Conservation (phyloP, 2,888 invertebrate genomes). For the Andrena marginata region DNA sequence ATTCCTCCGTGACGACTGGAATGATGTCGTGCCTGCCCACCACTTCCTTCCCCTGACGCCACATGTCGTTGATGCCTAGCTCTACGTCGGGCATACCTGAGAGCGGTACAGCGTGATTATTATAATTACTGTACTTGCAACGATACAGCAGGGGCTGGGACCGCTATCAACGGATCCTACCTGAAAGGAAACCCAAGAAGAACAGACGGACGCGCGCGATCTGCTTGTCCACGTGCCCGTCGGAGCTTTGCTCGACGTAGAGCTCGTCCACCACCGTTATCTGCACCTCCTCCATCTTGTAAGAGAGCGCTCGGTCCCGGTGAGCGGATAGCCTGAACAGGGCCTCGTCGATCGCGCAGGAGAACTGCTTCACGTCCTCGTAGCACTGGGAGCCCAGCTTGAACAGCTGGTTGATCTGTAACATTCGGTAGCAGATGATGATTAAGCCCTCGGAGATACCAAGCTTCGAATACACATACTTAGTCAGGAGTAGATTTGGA, state of each 20-base stretch:
- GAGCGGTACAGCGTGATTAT: not conserved
- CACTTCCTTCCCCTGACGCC: constrained; percentile 99
- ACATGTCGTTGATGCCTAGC: constrained; percentile 98
- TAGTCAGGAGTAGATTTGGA: too few species aligned
- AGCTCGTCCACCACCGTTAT: constrained; percentile 97
- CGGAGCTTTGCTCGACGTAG: constrained; percentile 94
- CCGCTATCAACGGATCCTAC: constrained; percentile 82
- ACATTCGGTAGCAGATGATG: not conserved
- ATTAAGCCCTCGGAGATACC: not conserved
- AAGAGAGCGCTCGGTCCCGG: constrained; percentile 94
- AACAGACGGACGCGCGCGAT: constrained; percentile 97
- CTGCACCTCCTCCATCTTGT: constrained; percentile 98
- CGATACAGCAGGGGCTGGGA: too few species aligned
- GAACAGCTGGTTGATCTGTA: constrained; percentile 95
- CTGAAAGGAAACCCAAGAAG: constrained; percentile 97
- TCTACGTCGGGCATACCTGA: constrained; percentile 98
- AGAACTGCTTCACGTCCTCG: constrained; percentile 97
- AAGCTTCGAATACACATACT: too few species aligned
- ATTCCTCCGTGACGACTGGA: constrained; percentile 99
- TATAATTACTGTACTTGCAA: too few species aligned
- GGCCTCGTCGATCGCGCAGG: constrained; percentile 96
- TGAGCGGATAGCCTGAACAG: constrained; percentile 94
- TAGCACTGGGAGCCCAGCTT: constrained; percentile 96
- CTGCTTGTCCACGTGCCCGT: constrained; percentile 94
- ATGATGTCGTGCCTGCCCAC: constrained; percentile 99